Evolutionary conservation across 2,113 vertebrate genomes (phyloP), one percentile per base, ranked within the genome.

Genomic region (Climacteris rufus): DNA sequence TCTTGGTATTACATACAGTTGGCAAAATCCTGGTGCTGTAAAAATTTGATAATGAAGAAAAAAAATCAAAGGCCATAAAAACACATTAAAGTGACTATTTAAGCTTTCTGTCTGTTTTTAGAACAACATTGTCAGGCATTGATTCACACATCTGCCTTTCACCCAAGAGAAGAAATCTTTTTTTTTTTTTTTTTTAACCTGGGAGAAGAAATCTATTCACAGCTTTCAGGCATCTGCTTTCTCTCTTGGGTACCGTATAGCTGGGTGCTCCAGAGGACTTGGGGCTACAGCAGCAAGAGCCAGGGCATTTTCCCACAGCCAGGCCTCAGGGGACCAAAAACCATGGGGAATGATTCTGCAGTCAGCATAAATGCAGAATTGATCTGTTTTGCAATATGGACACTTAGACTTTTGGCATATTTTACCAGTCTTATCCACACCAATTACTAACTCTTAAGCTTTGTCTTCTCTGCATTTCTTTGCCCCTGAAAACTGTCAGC

Each of bases 381-480:
- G 22, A 42, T 77, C 44, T 80, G 11, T 15, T 92, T 77, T 49
- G 12, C 75, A 57, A 52, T 53, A 64, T 12, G 10, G 23, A 9
- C 52, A 33, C 19, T 40, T 82, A 69, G 22, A 53, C 21, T 83
- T 87, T 13, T 65, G 54, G 33, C 11, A 9, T 50, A 53, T 90
- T 87, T 72, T 61, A 59, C 9, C 6, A 39, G 27, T 8, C 0
- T 0, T 21, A 37, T 30, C 42, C 2, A 9, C 6, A 37, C 7
- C 20, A 49, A 8, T 72, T 72, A 57, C 23, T 44, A 66, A 65
- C 39, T 53, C 33, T 42, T 69, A 42, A 33, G 13, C 2, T 82
- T 71, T 3, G 0, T 52, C 22, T 76, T 77, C 50, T 21, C 24
- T 52, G n/a, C 4, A 18, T 25, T 90, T 57, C 30, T 77, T 37